Evolutionary conservation across 2,113 vertebrate species (phyloP), one percentile per base, ranked within the genome.

Genomic region (Ochotona princeps): DNA sequence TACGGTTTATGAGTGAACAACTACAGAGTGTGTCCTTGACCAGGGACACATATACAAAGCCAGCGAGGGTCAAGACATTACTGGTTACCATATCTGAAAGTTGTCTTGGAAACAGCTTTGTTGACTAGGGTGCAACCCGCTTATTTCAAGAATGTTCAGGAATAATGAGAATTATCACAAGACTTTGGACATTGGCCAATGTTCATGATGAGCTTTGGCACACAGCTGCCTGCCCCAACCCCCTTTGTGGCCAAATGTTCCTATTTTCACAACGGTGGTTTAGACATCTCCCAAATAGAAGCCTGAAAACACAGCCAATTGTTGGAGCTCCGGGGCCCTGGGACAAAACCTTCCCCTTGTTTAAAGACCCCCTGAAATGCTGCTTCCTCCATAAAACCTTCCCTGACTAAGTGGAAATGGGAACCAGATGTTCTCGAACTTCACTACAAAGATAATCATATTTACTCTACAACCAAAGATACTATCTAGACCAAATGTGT

Each of bases 311-410:
- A 72, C 23, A 82, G 95, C 82, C 86, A 91, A 94, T 60, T 74
- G 49, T 91, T 0, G 2, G 87, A 84, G 87, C 81, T 95, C 84
- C 26, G 3, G 93, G 89, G 73, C 95, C 86, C 79, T 74, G 44
- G 75, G 91, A 96, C 73, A 90, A 95, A 96, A 89, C 90, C 87
- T 96, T 95, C 92, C 67, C 51, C 91, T 94, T 91, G 63, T 96
- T 97, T 96, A 97, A 96, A 94, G 95, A 96, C 89, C 95, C 97
- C 95, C 96, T 96, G 93, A 97, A 97, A 95, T 1, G 89, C 90
- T 18, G 93, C 89, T 96, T 97, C 95, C 95, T 96, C 94, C 89
- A 93, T 95, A 96, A 97, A 97, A 94, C 87, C 95, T 95, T 87
- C 74, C 83, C 89, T 97, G 95, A 96, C 78, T 85, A 94, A 95